Percentiles rank a stretch among this genome's conserved stretches.
phyloP scores from a whole-genome alignment of 1,140 invertebrate species.

The Teleogryllus occipitalis region DNA sequence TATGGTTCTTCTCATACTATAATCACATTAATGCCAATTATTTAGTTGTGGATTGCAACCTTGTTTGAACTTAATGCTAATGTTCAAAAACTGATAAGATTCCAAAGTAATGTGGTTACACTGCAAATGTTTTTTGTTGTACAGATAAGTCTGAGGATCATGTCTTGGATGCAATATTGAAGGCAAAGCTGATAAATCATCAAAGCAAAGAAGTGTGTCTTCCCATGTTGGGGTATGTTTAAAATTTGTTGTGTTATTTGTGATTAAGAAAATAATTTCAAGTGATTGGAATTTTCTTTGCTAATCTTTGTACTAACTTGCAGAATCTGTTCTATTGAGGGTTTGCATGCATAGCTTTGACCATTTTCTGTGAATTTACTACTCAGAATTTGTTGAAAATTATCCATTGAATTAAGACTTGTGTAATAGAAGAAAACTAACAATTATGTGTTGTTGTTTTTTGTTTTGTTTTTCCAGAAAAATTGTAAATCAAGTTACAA shows the following conservation, averaged over 20 bases:
- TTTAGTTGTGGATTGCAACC: no score
- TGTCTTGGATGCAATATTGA: constrained; percentile 28
- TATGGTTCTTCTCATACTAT: no score
- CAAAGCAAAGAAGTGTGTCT: constrained; percentile 26
- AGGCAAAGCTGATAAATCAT: constrained; percentile 25
- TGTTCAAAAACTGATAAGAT: no score
- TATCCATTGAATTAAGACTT: not conserved
- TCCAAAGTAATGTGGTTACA: no score
- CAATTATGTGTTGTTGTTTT: not conserved
- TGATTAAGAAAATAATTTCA: not conserved
- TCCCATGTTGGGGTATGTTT: constrained; percentile 27
- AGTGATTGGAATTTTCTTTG: not conserved
- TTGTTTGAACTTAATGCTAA: no score
- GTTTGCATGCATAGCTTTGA: not conserved
- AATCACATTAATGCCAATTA: no score
- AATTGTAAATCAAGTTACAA: constrained; percentile 20
- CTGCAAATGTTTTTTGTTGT: not conserved
- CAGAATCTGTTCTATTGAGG: not conserved
- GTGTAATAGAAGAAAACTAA: not conserved
- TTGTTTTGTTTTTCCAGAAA: constrained; percentile 20
- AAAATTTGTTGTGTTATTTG: not conserved
- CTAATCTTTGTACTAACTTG: not conserved
- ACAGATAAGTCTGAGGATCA: constrained; percentile 27
- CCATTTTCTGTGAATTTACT: not conserved
- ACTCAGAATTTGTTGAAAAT: not conserved